phyloP scores from a whole-genome alignment of 2,888 invertebrate genomes.

The Camptogramma bilineatum region DNA sequence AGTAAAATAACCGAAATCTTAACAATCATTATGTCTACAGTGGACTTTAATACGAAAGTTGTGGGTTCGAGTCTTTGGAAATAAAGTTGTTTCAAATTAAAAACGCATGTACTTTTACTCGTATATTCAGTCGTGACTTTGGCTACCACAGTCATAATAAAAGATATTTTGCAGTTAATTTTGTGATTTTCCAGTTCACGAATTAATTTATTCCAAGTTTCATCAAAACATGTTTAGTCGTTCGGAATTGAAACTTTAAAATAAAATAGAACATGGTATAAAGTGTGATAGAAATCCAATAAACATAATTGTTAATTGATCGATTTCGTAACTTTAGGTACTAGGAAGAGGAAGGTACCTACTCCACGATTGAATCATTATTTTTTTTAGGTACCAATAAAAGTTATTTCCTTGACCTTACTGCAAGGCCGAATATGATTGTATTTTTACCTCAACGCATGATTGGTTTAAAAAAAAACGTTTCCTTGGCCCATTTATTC shows the following conservation, averaged over 20 bases:
- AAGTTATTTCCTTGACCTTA: conserved; percentile 31
- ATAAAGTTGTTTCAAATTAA: neutral
- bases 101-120: too few species aligned
- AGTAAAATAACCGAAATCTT: neutral
- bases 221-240: too few species aligned
- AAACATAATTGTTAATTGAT: neutral
- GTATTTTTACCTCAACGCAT: conserved; percentile 25
- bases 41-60: neutral
- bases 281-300: neutral
- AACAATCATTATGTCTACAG: neutral
- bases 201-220: too few species aligned
- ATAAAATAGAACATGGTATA: too few species aligned
- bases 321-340: conserved; percentile 23
- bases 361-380: conserved; percentile 26
- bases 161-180: too few species aligned
- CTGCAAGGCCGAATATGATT: conserved; percentile 36
- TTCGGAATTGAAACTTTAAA: too few species aligned
- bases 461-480: conserved; percentile 15
- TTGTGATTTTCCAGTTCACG: too few species aligned
- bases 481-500: conserved; percentile 4
- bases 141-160: too few species aligned
- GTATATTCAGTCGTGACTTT: too few species aligned
- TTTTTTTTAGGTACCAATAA: conserved; percentile 19
- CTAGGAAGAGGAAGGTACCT: conserved; percentile 44
- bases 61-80: neutral